Base-by-base conservation (phyloP, 2,888 invertebrate species). In the Eupithecia subumbrata region DNA sequence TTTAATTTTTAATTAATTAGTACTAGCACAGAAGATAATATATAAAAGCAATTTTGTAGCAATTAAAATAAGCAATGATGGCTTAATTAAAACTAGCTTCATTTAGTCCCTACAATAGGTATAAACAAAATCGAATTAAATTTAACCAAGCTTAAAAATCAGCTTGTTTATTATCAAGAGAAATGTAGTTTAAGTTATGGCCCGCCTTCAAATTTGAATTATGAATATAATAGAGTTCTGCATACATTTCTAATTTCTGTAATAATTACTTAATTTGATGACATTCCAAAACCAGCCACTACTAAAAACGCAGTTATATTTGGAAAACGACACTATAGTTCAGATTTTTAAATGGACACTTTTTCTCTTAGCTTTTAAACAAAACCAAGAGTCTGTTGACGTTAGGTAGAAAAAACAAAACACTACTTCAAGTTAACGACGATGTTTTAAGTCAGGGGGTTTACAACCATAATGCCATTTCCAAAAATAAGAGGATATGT, bases 401-500 rank as follows among this genome's bases (percentile, higher is more conserved):
- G 22, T n/a, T 11, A 22, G 11, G 5, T 56, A 56, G 9, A 56
- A 52, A 22, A 52, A 52, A n/a, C 18, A 56, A 56, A 56, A 56
- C 12, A n/a, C 56, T 4, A n/a, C 3, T 56, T 56, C 48, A 22
- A 22, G 56, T 56, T 56, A 22, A n/a, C 11, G 48, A 8, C 52
- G 9, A 52, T n/a, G 0, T n/a, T 9, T 11, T n/a, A 11, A n/a
- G 64, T 18, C 3, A 16, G 22, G 67, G 67, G 34, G 9, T 37
- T 11, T n/a, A 37, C 18, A 40, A n/a, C 60, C 68, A 68, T 56
- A 37, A 43, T 68, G 68, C 18, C 68, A 63, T 64, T 76, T 75
- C 72, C 37, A 25, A 67, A 30, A 74, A 67, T 60, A 75, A 67
- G 64, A 60, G 66, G 81, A 84, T 81, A 86, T 89, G 88, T 85